These are phyloP conservation scores for Pomacea canaliculata DNA, from an alignment of 2,888 invertebrate genomes.

Conservation along the genomic window DNA sequence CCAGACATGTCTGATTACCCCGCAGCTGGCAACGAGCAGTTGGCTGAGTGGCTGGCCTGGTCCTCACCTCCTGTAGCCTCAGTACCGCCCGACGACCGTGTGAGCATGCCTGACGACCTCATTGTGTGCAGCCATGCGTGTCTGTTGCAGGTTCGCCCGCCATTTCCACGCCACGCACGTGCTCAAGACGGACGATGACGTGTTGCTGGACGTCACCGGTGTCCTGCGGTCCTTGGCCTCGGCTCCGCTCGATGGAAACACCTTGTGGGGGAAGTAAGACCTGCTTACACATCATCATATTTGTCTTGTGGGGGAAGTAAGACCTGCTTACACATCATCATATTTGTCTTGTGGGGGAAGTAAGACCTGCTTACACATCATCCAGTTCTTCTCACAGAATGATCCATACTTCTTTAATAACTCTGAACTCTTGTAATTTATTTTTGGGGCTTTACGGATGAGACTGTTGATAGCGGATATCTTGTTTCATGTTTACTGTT, in stretches of 20 bases:
- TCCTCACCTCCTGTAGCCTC: too few species aligned
- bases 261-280: slow-evolving; percentile 21
- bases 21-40: too few species aligned
- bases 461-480: too few species aligned
- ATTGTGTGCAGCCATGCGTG: background rate
- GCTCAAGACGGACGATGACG: slow-evolving; percentile 24
- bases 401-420: background rate
- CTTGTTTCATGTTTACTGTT: too few species aligned
- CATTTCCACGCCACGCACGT: slow-evolving; percentile 6
- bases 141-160: slow-evolving; percentile 13
- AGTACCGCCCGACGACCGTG: too few species aligned
- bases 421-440: background rate
- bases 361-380: too few species aligned
- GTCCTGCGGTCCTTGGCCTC: background rate
- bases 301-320: background rate
- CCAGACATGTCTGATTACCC: too few species aligned
- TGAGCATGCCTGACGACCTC: too few species aligned
- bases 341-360: background rate
- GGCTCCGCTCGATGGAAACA: background rate
- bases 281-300: background rate
- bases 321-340: too few species aligned
- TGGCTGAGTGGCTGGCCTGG: too few species aligned
- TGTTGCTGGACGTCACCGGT: background rate
- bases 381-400: too few species aligned
- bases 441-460: background rate